Evolutionary conservation across 2,113 vertebrate species (phyloP), one percentile per base, ranked within the genome.

Genomic region (Carassius carassius): DNA sequence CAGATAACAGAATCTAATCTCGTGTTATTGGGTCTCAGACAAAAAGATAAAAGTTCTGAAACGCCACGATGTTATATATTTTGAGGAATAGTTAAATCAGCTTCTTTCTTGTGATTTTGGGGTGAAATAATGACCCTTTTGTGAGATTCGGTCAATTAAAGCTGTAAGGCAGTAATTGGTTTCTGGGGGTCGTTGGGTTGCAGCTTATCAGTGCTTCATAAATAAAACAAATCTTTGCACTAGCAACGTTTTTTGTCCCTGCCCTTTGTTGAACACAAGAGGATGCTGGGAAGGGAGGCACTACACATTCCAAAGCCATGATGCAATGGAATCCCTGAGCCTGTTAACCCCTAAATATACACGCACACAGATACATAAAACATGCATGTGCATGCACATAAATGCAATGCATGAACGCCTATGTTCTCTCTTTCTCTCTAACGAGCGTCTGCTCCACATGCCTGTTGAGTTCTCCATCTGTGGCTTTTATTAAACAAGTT

Each of bases 291-390:
- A 92, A 92, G 87, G 88, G 87, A 91, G 93, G 87, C 92, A 93
- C 93, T 94, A 94, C 91, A 94, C 96, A 97, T 97, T 97, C 96
- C 95, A 94, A 93, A 96, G 94, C 94, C 92, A 87, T 97, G 96
- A 96, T 93, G 92, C 91, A 94, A 95, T 87, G 78, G 87, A 87
- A 81, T 67, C 25, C 80, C 76, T 29, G 73, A 87, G 88, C 87
- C 90, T 88, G 89, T 92, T 90, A 87, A 91, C 89, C 81, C 83
- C 58, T 78, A 69, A 63, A 83, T 56, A 78, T 23, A 83, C 81
- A 69, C 72, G 69, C 69, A 76, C 69, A 29, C 62, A 65, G 19
- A 78, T 63, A 49, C 35, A 80, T 47, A 79, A 77, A 67, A 78
- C 75, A 80, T 79, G 54, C 84, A 60, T 79, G 69, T 49, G 58